A percentile compares a stretch with the other conserved stretches of the same genome.
phyloP scores from a whole-genome alignment of 2,797 vertebrate genomes.

The Propithecus deckenii region DNA sequence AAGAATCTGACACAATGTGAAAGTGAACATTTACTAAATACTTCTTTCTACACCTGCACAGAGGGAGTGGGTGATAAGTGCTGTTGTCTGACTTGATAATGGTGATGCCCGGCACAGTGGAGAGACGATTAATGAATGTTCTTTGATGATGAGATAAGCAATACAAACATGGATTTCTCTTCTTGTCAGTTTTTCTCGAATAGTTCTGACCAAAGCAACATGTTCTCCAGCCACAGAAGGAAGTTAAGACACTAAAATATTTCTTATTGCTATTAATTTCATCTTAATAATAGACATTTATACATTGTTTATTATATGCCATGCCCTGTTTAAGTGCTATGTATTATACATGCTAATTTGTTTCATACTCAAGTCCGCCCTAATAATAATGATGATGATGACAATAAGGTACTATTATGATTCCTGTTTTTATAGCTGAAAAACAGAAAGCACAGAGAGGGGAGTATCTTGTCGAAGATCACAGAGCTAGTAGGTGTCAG shows the following conservation, averaged over 20 bases:
- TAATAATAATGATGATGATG: not conserved
- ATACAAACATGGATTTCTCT: conserved; percentile 23
- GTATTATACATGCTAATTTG: not conserved
- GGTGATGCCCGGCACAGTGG: not conserved
- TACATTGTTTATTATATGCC: not conserved
- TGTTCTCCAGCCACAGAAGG: not conserved
- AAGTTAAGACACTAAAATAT: not conserved
- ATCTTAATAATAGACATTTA: not conserved
- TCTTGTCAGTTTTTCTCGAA: not conserved
- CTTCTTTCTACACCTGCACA: not conserved
- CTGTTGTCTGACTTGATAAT: conserved; percentile 13
- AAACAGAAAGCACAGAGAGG: not conserved
- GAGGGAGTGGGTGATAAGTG: not conserved
- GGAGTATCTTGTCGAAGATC: not conserved
- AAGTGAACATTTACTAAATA: conserved; percentile 48
- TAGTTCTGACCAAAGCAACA: not conserved
- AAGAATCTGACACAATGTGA: not conserved
- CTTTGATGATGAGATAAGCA: not conserved
- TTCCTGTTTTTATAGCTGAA: not conserved
- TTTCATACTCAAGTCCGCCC: not conserved
- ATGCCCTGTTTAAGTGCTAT: not conserved
- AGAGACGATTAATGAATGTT: not conserved
- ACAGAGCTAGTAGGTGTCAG: not conserved
- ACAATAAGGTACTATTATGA: not conserved
- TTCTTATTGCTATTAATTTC: not conserved